Conservation (phyloP, 2,888 invertebrate species). For the Leptinotarsa haldemani region DNA sequence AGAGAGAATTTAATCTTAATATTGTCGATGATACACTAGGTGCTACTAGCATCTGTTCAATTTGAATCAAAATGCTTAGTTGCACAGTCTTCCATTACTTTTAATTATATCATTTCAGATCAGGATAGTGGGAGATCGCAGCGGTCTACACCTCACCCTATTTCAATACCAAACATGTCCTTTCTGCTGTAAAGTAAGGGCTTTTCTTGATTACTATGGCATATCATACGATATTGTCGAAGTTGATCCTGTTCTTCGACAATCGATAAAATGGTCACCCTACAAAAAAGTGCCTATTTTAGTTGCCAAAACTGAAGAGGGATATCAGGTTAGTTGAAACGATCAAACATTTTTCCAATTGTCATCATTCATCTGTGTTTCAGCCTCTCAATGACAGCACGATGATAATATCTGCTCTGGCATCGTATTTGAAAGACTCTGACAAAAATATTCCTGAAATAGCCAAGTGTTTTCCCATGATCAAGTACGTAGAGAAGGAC, state of each 20-base stretch:
- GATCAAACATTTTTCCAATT: not conserved
- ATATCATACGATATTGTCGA: conserved; percentile 96
- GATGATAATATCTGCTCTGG: conserved; percentile 89
- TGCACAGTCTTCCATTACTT: too few relatives aligned
- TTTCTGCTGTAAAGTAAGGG: conserved; percentile 95
- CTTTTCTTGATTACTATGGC: conserved; percentile 91
- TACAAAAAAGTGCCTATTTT: conserved; percentile 97
- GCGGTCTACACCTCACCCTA: conserved; percentile 82
- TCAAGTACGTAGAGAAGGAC: conserved; percentile 75
- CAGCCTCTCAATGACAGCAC: conserved; percentile 93
- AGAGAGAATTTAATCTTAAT: too few relatives aligned
- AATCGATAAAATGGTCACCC: conserved; percentile 91
- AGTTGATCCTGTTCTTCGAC: conserved; percentile 94
- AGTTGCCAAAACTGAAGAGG: conserved; percentile 78
- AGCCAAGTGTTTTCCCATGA: conserved; percentile 80
- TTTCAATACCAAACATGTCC: conserved; percentile 99
- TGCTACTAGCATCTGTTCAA: too few relatives aligned
- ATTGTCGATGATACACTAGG: too few relatives aligned
- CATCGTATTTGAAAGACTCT: conserved; percentile 78
- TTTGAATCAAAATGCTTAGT: too few relatives aligned
- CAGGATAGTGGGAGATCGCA: conserved; percentile 73
- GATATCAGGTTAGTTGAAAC: conserved; percentile 73
- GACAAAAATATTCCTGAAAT: conserved; percentile 75
- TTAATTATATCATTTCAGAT: conserved; percentile 67
- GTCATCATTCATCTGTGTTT: conserved; percentile 55